phyloP scores from a whole-genome alignment of 1,140 invertebrate genomes.

The Meloidogyne exigua region DNA sequence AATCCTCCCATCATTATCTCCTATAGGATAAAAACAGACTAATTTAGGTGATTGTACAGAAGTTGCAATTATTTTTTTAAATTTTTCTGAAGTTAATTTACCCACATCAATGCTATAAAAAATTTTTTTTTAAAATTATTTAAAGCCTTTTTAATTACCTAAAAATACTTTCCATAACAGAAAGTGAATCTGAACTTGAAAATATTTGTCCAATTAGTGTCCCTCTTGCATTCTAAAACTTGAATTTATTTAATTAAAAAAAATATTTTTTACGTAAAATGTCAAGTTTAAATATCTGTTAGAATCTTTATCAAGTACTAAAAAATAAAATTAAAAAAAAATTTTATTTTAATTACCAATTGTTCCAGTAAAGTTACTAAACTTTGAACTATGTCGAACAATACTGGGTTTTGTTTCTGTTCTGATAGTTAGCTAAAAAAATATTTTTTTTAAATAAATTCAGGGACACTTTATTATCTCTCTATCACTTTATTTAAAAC shows the following conservation, averaged over 20 bases:
- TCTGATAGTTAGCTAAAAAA: constrained; percentile 42
- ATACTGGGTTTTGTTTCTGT: constrained; percentile 44
- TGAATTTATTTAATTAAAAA: not conserved
- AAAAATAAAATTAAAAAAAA: not conserved
- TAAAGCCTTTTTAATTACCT: constrained; percentile 17
- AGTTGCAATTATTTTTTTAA: constrained; percentile 28
- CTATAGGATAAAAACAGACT: constrained; percentile 52
- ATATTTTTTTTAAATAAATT: too few relatives aligned
- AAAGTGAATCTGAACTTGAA: constrained; percentile 34
- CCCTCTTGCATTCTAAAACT: constrained; percentile 43
- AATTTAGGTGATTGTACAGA: constrained; percentile 31
- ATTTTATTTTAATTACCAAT: constrained; percentile 24
- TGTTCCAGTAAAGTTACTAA: constrained; percentile 45
- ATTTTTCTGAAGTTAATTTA: not conserved
- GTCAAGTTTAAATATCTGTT: constrained; percentile 55
- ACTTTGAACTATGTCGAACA: constrained; percentile 48
- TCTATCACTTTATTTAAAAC: too few relatives aligned
- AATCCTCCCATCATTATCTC: constrained; percentile 37
- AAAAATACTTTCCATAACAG: constrained; percentile 43
- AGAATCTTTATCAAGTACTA: constrained; percentile 48
- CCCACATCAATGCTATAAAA: not conserved
- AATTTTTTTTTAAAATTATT: not conserved
- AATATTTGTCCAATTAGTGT: constrained; percentile 52
- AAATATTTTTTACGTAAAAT: constrained; percentile 38
- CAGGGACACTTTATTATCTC: too few relatives aligned